phyloP scores from a whole-genome alignment of 2,797 vertebrate genomes.

The Lagorchestes hirsutus region DNA sequence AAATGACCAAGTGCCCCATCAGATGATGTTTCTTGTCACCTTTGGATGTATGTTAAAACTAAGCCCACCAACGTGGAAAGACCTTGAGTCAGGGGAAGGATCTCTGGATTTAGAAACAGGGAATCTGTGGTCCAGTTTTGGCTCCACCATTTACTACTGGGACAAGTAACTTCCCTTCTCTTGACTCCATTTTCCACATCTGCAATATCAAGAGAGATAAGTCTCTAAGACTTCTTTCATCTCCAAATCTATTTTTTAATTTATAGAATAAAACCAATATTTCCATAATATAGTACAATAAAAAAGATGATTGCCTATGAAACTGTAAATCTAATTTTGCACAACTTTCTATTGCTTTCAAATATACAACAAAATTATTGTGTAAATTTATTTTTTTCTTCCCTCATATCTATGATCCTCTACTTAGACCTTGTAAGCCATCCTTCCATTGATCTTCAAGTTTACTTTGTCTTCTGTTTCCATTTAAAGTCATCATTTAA shows the following conservation, averaged over 20 bases:
- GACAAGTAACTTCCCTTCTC: background rate
- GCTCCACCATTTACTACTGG: background rate
- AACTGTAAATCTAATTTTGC: background rate
- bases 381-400: background rate
- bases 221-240: background rate
- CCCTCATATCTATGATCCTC: background rate
- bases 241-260: background rate
- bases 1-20: background rate
- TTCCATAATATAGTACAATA: background rate
- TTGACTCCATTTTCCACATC: background rate
- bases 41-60: background rate
- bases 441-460: background rate
- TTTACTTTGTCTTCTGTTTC: background rate
- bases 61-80: background rate
- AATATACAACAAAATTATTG: background rate
- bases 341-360: too few relatives aligned
- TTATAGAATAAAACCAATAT: background rate
- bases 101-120: background rate
- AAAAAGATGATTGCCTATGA: background rate
- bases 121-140: background rate
- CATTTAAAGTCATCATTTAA: background rate
- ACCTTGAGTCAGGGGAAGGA: background rate
- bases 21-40: background rate
- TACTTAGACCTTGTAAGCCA: background rate
- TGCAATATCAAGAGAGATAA: background rate